Base-by-base conservation (phyloP, 2,888 invertebrate species). In the Atherix ibis region DNA sequence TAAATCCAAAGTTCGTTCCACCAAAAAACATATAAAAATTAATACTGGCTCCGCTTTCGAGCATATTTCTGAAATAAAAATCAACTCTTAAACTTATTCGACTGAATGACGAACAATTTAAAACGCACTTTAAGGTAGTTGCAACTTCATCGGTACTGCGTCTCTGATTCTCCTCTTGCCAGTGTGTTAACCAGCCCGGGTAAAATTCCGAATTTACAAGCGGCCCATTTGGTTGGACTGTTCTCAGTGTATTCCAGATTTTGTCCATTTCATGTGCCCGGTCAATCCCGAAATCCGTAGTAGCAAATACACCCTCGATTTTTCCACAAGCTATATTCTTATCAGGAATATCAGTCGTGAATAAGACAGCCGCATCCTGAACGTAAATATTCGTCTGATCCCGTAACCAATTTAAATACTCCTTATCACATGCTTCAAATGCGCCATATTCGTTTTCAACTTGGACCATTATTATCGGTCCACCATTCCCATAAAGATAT, bases 11-110 rank as follows among this genome's bases (percentile, higher is more conserved):
- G 52, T 84, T 88, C 2, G 82, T 82, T 31, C 91, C 91, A 10
- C 92, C 91, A 49, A 77, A 79, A 60, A 88, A 89, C 80, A 92
- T 84, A 56, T 91, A 94, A 41, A 91, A 70, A 51, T 87, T 91
- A 22, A 91, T 73, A 29, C 76, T 66, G 27, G 68, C 65, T 10
- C 62, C 60, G 27, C 58, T 52, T 12, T 59, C 53, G 1, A 79
- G 52, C 57, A 78, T 71, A 14, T 62, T 56, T 17, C 66, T 65
- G 31, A 8, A 44, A 44, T 12, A 18, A 8, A 18, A 31, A 18
- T 2, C 13, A 31, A n/a, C n/a, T n/a, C n/a, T n/a, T n/a, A n/a
- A n/a, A n/a, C n/a, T n/a, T n/a, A n/a, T n/a, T n/a, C n/a, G n/a
- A n/a, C n/a, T n/a, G n/a, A n/a, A n/a, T n/a, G n/a, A n/a, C n/a